phyloP scores from a whole-genome alignment of 2,113 vertebrate genomes.

The Oryzias woworae region DNA sequence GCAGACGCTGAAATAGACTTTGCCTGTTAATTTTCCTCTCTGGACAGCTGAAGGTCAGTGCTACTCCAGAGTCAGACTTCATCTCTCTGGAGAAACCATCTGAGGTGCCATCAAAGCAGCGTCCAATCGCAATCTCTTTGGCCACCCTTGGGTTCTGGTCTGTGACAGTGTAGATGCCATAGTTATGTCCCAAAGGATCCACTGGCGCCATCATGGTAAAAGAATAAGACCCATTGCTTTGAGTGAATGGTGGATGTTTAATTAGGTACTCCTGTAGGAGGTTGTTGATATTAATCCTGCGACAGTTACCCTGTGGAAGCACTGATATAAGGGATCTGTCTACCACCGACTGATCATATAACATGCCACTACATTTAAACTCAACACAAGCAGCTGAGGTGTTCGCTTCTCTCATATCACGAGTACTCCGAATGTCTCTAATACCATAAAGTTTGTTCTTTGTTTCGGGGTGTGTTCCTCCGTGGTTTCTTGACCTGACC shows the following conservation, averaged over 20 bases:
- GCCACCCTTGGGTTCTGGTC: conserved; percentile 93
- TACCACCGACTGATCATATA: conserved; percentile 87
- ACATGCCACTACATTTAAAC: conserved; percentile 96
- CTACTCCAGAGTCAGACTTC: conserved; percentile 84
- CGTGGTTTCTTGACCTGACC: conserved; percentile 86
- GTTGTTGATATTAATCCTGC: conserved; percentile 76
- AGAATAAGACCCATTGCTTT: conserved; percentile 77
- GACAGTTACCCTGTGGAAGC: conserved; percentile 89
- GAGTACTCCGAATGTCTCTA: conserved; percentile 91
- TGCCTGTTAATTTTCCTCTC: conserved; percentile 81
- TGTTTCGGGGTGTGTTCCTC: conserved; percentile 86
- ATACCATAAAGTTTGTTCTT: conserved; percentile 89
- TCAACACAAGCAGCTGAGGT: conserved; percentile 90
- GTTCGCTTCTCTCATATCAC: conserved; percentile 74
- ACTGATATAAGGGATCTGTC: conserved; percentile 89
- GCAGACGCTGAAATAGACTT: conserved; percentile 91
- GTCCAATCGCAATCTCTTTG: conserved; percentile 96
- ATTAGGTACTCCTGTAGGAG: conserved; percentile 89
- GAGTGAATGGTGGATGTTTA: conserved; percentile 83
- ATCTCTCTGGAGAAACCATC: conserved; percentile 95
- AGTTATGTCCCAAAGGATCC: conserved; percentile 97
- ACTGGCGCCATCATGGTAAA: conserved; percentile 92
- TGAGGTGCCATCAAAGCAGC: conserved; percentile 95
- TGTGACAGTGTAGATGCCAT: conserved; percentile 96
- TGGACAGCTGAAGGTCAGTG: conserved; percentile 88